Evolutionary conservation across 2,888 invertebrate species (phyloP), one percentile per base, ranked within the genome.

Genomic region (Polietes domitor): DNA sequence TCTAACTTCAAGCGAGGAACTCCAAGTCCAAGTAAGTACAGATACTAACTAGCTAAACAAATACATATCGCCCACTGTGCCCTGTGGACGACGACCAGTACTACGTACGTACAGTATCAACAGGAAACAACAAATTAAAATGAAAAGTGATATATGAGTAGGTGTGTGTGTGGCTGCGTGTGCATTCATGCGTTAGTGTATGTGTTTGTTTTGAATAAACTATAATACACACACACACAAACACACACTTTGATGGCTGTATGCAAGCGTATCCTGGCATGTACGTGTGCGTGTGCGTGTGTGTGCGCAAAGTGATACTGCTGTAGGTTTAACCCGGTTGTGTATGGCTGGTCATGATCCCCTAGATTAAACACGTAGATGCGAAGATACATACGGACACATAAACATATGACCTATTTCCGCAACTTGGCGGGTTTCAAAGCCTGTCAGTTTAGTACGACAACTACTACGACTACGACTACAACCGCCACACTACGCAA

Each of bases 121-220:
- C 71, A 78, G 82, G 75, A 82, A 82, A 82, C 75, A 75, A 71
- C 75, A 78, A 82, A 82, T 82, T 82, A 82, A 78, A 78, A 71
- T 65, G 32, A 61, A 72, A 19, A 65, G 32, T 65, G 53, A 72
- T 37, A 26, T 26, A 63, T n/a, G 32, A 72, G 28, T 26, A n/a
- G 1, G 58, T 58, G 26, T 24, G 24, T 24, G 58, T 26, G 58
- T 58, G 12, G 0, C 1, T 53, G 53, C 15, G 21, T 24, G 26
- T 58, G 15, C n/a, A n/a, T n/a, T 47, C 47, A 47, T n/a, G 15
- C 47, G 12, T 47, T 47, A 47, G 47, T n/a, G 58, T 24, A 26
- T 58, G 26, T 26, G 15, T 15, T 24, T 24, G 58, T 58, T 73
- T 55, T 21, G 58, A 73, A 73, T 43, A 73, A 58, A 73, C 41